Conservation (phyloP, 2,797 vertebrate genomes). For the Peromyscus nudipes region DNA sequence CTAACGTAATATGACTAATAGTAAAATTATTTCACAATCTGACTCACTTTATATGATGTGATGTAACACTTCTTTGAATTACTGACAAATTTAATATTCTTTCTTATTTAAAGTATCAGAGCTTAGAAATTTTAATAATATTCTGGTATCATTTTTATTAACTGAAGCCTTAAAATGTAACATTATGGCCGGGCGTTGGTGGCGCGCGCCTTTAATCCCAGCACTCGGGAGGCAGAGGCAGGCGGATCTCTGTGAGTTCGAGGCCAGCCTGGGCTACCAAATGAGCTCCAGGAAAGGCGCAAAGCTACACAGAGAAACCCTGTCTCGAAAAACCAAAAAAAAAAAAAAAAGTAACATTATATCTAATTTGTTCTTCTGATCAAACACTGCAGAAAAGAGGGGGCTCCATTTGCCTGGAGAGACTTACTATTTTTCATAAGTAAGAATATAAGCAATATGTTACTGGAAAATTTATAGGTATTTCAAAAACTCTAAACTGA, state of each 20-base stretch:
- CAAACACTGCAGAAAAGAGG: neutral
- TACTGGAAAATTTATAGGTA: neutral
- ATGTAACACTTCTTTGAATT: constrained; percentile 4
- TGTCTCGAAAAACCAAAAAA: too few relatives aligned
- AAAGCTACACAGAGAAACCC: too few relatives aligned
- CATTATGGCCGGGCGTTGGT: too few relatives aligned
- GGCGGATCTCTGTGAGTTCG: too few relatives aligned
- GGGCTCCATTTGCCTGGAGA: neutral
- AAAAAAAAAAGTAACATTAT: neutral
- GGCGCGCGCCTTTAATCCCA: too few relatives aligned
- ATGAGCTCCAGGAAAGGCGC: too few relatives aligned
- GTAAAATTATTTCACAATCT: constrained; percentile 14
- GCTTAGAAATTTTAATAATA: neutral
- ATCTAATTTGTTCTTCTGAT: neutral
- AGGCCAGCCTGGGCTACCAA: too few relatives aligned
- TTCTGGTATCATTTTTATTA: too few relatives aligned
- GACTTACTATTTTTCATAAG: constrained; percentile 46
- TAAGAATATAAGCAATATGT: neutral
- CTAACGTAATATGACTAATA: neutral
- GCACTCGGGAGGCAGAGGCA: too few relatives aligned
- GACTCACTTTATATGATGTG: neutral
- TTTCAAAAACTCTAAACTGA: neutral
- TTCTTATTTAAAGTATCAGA: neutral
- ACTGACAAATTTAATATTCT: neutral
- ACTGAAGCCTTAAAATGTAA: too few relatives aligned